These are phyloP conservation scores for Rhopalosiphum padi DNA, from an alignment of 1,140 invertebrate genomes.

Conservation along the genomic window DNA sequence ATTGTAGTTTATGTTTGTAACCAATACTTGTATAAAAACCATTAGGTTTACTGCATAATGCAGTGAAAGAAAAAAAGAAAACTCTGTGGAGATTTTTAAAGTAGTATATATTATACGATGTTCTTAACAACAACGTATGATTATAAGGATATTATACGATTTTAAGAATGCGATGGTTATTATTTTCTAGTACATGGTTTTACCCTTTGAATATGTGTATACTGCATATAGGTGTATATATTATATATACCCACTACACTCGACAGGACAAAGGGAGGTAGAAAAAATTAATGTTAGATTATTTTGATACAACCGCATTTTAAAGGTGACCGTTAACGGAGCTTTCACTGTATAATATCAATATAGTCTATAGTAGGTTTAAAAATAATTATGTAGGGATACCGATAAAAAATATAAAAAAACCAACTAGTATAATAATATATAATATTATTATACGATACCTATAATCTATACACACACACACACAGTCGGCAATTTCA, in stretches of 20 bases:
- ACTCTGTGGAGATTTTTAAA: not conserved
- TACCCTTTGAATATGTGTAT: not conserved
- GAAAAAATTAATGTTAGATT: not conserved
- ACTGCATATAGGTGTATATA: not conserved
- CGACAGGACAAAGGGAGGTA: not conserved
- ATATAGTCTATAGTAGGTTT: not conserved
- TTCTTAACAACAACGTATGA: not conserved
- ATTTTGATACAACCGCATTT: not conserved
- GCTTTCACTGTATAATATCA: not conserved
- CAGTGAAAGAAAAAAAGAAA: not conserved
- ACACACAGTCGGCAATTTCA: not conserved
- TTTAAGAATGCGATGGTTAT: not conserved
- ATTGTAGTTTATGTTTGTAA: constrained; percentile 2
- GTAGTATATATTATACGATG: not conserved
- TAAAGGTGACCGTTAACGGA: not conserved
- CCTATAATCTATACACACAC: not conserved
- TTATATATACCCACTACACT: not conserved
- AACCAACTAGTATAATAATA: not conserved
- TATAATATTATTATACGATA: not conserved
- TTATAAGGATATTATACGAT: constrained; percentile 15
- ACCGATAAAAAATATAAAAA: not conserved
- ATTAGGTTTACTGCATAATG: not conserved
- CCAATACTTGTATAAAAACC: constrained; percentile 10
- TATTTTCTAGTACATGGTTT: not conserved
- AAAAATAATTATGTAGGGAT: not conserved